Conservation (phyloP, 2,797 vertebrate genomes). For the Brachymystax lenok region DNA sequence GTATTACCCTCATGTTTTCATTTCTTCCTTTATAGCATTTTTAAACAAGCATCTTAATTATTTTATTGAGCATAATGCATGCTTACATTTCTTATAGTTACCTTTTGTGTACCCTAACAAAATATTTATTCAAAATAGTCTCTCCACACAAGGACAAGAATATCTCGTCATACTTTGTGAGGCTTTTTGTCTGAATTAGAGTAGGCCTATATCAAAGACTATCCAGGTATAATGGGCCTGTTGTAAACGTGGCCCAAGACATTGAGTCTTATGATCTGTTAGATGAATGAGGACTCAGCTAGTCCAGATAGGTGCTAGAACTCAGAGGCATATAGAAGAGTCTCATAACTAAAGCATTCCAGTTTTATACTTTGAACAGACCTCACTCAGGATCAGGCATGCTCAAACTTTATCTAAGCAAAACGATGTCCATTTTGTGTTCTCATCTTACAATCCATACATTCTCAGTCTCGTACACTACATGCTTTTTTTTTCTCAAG, state of each 20-base stretch:
- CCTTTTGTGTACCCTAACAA: neutral
- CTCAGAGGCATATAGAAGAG: conserved; percentile 28
- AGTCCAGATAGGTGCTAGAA: conserved; percentile 35
- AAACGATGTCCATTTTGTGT: conserved; percentile 6
- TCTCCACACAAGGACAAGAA: neutral
- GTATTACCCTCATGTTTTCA: conserved; percentile 18
- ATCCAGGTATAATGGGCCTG: neutral
- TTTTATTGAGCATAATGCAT: conserved; percentile 19
- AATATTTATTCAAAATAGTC: neutral
- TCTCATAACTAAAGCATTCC: conserved; percentile 67
- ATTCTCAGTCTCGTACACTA: neutral
- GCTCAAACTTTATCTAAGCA: conserved; percentile 20
- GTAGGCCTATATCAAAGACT: neutral
- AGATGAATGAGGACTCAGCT: conserved; percentile 31
- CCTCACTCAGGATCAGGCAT: conserved; percentile 53
- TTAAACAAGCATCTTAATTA: conserved; percentile 22
- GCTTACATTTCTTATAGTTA: neutral
- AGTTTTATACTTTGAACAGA: conserved; percentile 60
- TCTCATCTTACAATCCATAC: neutral
- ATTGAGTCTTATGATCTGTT: conserved; percentile 27
- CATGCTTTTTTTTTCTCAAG: neutral
- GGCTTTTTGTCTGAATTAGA: conserved; percentile 16
- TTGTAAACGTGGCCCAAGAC: conserved; percentile 2
- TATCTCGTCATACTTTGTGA: neutral
- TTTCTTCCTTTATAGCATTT: conserved; percentile 32